A percentile compares a stretch with the other conserved stretches of the same genome.
phyloP scores from a whole-genome alignment of 2,888 invertebrate species.

The Drosophila helvetica region DNA sequence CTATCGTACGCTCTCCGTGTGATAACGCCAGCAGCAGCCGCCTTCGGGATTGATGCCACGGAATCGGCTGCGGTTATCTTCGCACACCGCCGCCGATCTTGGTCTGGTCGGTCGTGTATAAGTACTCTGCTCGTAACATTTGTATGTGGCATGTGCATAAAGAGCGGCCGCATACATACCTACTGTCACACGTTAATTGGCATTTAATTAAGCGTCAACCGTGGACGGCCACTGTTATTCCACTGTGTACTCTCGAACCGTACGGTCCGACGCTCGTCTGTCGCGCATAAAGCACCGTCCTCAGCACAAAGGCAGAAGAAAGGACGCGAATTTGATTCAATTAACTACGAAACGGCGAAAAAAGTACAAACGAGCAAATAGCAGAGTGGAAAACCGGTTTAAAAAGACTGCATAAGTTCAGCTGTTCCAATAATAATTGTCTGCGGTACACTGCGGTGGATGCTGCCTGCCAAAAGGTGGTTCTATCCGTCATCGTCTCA shows the following conservation, averaged over 20 bases:
- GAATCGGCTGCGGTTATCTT: constrained; percentile 34
- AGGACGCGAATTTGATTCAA: constrained; percentile 45
- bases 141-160: constrained; percentile 9
- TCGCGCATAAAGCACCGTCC: constrained; percentile 20
- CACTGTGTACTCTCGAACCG: constrained; percentile 56
- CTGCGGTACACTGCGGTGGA: constrained; percentile 6
- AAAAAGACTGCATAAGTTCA: constrained; percentile 14
- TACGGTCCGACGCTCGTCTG: constrained; percentile 36
- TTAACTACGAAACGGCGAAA: constrained; percentile 26
- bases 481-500: constrained; percentile 19
- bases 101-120: constrained; percentile 23
- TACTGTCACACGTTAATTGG: constrained; percentile 79
- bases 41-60: constrained; percentile 25
- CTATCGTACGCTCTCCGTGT: neutral
- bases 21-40: constrained; percentile 34
- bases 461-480: constrained; percentile 30
- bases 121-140: constrained; percentile 1
- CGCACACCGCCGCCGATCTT: constrained; percentile 30
- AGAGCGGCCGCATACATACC: constrained; percentile 26
- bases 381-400: constrained; percentile 32
- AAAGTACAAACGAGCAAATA: constrained; percentile 14
- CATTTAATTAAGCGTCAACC: constrained; percentile 74
- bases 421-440: constrained; percentile 1
- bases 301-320: constrained; percentile 56
- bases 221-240: constrained; percentile 61